Conservation (phyloP, 2,113 vertebrate genomes). For the Recurvirostra avosetta region DNA sequence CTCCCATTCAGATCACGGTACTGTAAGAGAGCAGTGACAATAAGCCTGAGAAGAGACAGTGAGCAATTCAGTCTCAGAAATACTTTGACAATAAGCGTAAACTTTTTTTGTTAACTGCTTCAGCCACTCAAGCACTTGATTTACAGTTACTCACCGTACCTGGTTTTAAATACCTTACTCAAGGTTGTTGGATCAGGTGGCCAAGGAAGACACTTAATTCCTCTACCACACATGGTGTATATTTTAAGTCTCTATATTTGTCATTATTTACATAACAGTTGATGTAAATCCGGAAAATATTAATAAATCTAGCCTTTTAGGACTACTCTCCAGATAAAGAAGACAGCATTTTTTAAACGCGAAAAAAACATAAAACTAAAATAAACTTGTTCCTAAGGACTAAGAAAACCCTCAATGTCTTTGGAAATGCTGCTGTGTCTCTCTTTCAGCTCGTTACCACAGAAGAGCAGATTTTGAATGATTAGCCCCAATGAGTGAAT, state of each 20-base stretch:
- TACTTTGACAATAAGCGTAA: background rate
- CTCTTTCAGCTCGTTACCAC: constrained; percentile 19
- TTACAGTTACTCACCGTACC: background rate
- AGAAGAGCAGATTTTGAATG: constrained; percentile 33
- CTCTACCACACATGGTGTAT: background rate
- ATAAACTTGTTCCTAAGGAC: constrained; percentile 22
- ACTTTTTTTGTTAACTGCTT: background rate
- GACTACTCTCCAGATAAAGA: background rate
- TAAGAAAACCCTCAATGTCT: background rate
- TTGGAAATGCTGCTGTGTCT: background rate
- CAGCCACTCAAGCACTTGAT: background rate
- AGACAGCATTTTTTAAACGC: background rate
- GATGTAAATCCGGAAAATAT: background rate
- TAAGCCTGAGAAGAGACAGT: background rate
- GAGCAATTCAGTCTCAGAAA: background rate
- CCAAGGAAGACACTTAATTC: background rate
- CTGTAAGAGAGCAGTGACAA: background rate
- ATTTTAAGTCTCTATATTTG: background rate
- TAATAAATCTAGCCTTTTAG: background rate
- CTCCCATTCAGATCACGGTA: background rate
- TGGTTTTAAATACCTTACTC: background rate
- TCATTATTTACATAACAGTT: background rate
- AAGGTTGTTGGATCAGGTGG: background rate
- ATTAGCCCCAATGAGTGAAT: constrained; percentile 46
- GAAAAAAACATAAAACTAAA: background rate